phyloP scores from a whole-genome alignment of 2,113 vertebrate genomes.

The Alces alces region DNA sequence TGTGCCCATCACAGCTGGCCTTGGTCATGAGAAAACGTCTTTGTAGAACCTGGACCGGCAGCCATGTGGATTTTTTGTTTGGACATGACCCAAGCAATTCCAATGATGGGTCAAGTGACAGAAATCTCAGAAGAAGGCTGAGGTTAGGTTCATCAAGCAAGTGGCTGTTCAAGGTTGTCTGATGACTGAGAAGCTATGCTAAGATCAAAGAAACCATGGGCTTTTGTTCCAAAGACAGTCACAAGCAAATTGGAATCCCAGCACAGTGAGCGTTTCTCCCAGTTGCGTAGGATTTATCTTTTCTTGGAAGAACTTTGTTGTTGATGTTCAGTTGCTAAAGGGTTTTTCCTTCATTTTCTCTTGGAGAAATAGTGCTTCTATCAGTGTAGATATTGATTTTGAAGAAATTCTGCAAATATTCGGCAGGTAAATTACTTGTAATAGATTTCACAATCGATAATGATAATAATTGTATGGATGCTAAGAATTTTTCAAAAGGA shows the following conservation, averaged over 20 bases:
- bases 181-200: background rate
- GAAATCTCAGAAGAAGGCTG: background rate
- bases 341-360: background rate
- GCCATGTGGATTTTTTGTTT: background rate
- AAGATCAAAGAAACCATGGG: background rate
- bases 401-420: background rate
- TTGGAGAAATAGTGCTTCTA: background rate
- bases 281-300: conserved; percentile 39
- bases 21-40: background rate
- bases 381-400: background rate
- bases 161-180: background rate
- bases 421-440: background rate
- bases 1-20: background rate
- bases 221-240: conserved; percentile 2
- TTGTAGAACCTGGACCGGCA: background rate
- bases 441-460: background rate
- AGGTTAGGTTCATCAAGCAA: conserved; percentile 12
- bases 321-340: background rate
- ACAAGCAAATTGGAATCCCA: background rate
- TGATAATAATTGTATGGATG: background rate
- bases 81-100: background rate
- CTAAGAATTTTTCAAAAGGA: background rate
- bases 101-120: background rate
- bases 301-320: conserved; percentile 17
- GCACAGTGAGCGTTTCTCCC: background rate